phyloP scores from a whole-genome alignment of 2,113 vertebrate species.

The Brienomyrus brachyistius region DNA sequence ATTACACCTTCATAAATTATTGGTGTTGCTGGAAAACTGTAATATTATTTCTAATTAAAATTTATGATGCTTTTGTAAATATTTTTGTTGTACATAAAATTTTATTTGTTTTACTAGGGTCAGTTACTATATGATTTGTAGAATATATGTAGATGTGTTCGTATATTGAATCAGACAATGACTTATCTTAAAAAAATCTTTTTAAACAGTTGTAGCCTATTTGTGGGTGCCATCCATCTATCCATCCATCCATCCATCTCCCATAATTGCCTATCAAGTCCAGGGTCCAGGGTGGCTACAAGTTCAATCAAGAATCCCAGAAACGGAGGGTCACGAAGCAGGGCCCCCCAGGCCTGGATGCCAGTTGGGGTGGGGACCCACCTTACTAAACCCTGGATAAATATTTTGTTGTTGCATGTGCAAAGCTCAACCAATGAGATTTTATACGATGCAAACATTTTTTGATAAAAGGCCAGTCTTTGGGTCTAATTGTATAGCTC shows the following conservation, averaged over 20 bases:
- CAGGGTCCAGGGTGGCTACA: not conserved
- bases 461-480: not conserved
- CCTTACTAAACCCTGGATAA: not conserved
- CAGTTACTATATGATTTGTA: not conserved
- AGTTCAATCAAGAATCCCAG: not conserved
- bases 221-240: not conserved
- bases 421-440: not conserved
- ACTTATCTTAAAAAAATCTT: not conserved
- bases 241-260: not conserved
- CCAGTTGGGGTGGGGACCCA: not conserved
- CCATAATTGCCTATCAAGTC: not conserved
- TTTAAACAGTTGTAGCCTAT: not conserved
- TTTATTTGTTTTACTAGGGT: not conserved
- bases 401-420: not conserved
- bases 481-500: not conserved
- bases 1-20: conserved; percentile 11
- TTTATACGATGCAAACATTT: not conserved
- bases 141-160: not conserved
- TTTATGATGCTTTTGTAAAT: conserved; percentile 17
- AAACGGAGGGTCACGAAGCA: not conserved
- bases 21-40: conserved; percentile 15
- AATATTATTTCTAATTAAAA: conserved; percentile 21
- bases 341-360: not conserved
- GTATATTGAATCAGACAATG: not conserved
- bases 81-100: conserved; percentile 7